A percentile compares a stretch with the other conserved stretches of the same genome.
Evolutionary conservation across 2,888 invertebrate genomes (phyloP).

Genomic region (Chalcosyrphus nemorum): DNA sequence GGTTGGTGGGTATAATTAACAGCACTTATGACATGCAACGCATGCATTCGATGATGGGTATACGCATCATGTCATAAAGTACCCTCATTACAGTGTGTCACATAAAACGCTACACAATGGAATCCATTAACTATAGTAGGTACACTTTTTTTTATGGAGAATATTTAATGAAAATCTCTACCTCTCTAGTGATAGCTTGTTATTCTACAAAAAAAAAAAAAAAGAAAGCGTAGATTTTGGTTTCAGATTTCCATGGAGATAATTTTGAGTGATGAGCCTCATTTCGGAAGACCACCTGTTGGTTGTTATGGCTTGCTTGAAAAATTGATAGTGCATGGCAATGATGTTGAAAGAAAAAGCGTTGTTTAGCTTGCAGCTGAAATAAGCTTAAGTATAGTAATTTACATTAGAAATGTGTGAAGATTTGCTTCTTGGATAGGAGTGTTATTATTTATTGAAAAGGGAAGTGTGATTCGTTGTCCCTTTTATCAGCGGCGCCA

Average conservation of each 20-base stretch:
- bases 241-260: slow-evolving; percentile 46
- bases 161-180: slow-evolving; percentile 9
- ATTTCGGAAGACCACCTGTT: slow-evolving; percentile 37
- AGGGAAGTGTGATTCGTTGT: not conserved
- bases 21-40: slow-evolving; percentile 47
- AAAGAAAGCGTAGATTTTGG: slow-evolving; percentile 28
- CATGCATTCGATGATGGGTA: slow-evolving; percentile 21
- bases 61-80: slow-evolving; percentile 29
- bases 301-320: not conserved
- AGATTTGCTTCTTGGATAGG: slow-evolving; percentile 9
- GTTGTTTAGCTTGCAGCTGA: slow-evolving; percentile 13
- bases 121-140: no score
- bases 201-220: slow-evolving; percentile 15
- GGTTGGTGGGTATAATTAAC: slow-evolving; percentile 47
- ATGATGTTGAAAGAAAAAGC: not conserved
- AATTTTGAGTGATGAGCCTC: slow-evolving; percentile 35
- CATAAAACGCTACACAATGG: not conserved
- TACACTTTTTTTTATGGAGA: not conserved
- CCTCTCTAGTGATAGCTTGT: not conserved
- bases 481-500: not conserved
- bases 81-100: slow-evolving; percentile 48
- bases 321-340: slow-evolving; percentile 17
- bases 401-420: slow-evolving; percentile 36
- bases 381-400: slow-evolving; percentile 5
- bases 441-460: not conserved